Base-by-base conservation (phyloP, 2,888 invertebrate genomes). In the Pinctada fucata region DNA sequence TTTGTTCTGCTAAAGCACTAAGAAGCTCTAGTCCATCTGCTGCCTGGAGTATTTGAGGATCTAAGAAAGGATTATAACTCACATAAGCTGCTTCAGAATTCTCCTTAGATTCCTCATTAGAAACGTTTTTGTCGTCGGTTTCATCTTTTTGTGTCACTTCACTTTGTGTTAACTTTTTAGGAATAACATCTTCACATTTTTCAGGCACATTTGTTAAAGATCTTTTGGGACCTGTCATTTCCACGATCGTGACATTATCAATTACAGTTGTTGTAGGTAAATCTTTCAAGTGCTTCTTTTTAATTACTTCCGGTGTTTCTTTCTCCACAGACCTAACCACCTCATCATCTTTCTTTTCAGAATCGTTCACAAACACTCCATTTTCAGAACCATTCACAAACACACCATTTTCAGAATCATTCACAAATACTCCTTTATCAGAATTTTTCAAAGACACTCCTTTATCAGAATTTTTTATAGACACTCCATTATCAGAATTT, bases 11-110 rank as follows among this genome's bases (percentile, higher is more conserved):
- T 4, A 90, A 82, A 5, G 90, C 86, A 82, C 90, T 90, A 6
- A 90, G 82, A 49, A 90, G 86, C 80, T 89, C 90, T 51, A 90
- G 82, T 6, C 90, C 90, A 79, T 89, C 89, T 45, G 88, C 88
- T 13, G 89, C 89, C 76, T 88, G 86, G 4, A 90, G 82, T 69
- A 89, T 85, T 72, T 88, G 88, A 3, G 90, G 89, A 83, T 90
- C 90, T 47, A 85, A 85, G 80, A 88, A 89, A 16, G 89, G 89
- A 79, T 89, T 88, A 80, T 89, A 87, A 65, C 73, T 77, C 45
- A 49, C 71, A 47, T 50, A n/a, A 6, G 50, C 64, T 64, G 67
- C 70, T 16, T 16, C 31, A 49, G 16, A 58, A 63, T 13, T 48
- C 50, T 16, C 64, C 45, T n/a, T 74, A 52, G 48, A 48, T 45